These are phyloP conservation scores for Cercocebus atys DNA, from an alignment of 2,113 vertebrate species.

Conservation along the genomic window DNA sequence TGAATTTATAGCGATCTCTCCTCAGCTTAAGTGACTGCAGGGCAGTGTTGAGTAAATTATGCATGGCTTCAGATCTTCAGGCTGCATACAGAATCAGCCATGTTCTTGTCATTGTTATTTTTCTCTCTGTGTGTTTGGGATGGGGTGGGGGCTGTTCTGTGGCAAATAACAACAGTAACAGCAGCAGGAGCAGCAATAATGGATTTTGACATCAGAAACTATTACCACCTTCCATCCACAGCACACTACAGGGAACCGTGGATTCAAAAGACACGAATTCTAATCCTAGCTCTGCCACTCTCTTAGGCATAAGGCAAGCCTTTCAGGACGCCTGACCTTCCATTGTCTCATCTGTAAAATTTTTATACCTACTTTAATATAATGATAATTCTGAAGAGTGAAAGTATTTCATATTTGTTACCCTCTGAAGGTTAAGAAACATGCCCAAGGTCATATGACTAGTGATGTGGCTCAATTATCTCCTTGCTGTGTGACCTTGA, in stretches of 20 bases:
- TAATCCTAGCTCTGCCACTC: not conserved
- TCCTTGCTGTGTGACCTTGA: not conserved
- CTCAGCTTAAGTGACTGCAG: conserved; percentile 67
- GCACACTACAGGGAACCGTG: not conserved
- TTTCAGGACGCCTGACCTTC: not conserved
- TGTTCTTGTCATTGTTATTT: conserved; percentile 45
- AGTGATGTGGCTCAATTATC: not conserved
- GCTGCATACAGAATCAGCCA: conserved; percentile 59
- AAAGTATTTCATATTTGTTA: not conserved
- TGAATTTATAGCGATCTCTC: conserved; percentile 62
- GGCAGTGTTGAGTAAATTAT: conserved; percentile 72
- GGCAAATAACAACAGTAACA: not conserved
- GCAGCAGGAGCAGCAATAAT: not conserved
- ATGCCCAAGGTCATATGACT: not conserved
- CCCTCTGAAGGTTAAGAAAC: not conserved
- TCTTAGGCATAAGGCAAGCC: not conserved
- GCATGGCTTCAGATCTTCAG: conserved; percentile 44
- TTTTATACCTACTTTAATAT: not conserved
- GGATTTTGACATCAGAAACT: not conserved
- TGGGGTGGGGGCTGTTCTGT: not conserved
- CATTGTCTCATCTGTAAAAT: not conserved
- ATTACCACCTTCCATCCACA: not conserved
- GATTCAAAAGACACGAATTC: not conserved
- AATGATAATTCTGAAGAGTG: not conserved
- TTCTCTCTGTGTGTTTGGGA: not conserved